phyloP scores from a whole-genome alignment of 1,140 invertebrate genomes.

The Camponotus floridanus region DNA sequence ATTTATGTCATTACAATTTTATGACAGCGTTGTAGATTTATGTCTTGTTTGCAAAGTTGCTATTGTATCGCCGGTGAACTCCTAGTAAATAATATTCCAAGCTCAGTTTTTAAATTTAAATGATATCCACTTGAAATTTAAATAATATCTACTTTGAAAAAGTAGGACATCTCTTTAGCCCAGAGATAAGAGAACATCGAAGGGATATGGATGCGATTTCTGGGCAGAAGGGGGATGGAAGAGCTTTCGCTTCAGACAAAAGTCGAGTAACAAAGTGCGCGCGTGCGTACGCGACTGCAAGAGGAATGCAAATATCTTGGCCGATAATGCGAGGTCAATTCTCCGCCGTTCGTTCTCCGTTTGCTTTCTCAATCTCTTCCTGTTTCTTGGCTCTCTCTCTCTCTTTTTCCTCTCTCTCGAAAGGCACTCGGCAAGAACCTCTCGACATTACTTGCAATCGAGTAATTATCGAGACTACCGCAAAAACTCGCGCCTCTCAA shows the following conservation, averaged over 20 bases:
- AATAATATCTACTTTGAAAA: conserved; percentile 50
- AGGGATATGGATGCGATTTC: conserved; percentile 18
- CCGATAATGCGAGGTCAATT: conserved; percentile 84
- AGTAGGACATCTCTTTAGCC: conserved; percentile 28
- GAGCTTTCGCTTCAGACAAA: conserved; percentile 15
- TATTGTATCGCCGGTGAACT: not conserved
- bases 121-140: conserved; percentile 41
- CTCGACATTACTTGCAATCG: conserved; percentile 70
- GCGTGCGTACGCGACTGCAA: conserved; percentile 76
- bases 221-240: not conserved
- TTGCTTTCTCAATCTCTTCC: conserved; percentile 41
- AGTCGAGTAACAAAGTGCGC: conserved; percentile 59
- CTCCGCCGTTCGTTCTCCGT: conserved; percentile 44
- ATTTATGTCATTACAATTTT: not conserved
- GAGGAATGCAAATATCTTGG: conserved; percentile 85
- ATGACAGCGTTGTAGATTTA: not conserved
- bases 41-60: not conserved
- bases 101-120: conserved; percentile 44
- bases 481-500: conserved; percentile 54
- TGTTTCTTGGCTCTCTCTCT: conserved; percentile 45
- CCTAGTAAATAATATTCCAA: conserved; percentile 21
- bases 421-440: conserved; percentile 34
- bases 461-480: conserved; percentile 72
- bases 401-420: not conserved
- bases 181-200: conserved; percentile 8